Evolutionary conservation across 2,888 invertebrate species (phyloP).

Genomic region (Herminia tarsipennalis): DNA sequence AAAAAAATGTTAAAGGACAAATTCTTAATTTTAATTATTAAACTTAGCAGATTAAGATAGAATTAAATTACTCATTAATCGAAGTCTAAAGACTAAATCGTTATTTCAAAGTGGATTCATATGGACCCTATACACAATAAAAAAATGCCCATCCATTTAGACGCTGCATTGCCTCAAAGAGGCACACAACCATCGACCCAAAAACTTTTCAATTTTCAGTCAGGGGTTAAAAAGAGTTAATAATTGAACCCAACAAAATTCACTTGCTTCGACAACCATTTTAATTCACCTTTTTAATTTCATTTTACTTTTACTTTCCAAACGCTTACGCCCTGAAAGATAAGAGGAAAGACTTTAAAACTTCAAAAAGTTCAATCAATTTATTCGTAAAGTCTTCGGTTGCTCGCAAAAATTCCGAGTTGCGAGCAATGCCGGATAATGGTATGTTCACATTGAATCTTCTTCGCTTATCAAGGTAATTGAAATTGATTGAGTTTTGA

Average conservation of each 20-base stretch:
- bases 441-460: conserved; percentile 6
- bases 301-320: conserved; percentile 4
- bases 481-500: conserved; percentile 15
- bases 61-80: too few species aligned
- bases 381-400: conserved; percentile 12
- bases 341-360: conserved; percentile 12
- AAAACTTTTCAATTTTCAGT: too few species aligned
- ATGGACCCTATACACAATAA: too few species aligned
- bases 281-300: conserved; percentile 3
- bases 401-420: conserved; percentile 7
- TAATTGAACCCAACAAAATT: not conserved
- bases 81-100: too few species aligned
- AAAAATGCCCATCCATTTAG: too few species aligned
- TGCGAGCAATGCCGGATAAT: conserved; percentile 8
- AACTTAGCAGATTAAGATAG: too few species aligned
- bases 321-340: conserved; percentile 10
- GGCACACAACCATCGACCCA: too few species aligned
- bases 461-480: conserved; percentile 3
- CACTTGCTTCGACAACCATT: not conserved
- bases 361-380: conserved; percentile 19
- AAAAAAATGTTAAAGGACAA: too few species aligned
- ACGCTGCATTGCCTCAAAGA: too few species aligned
- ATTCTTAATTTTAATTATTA: too few species aligned
- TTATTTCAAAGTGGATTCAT: too few species aligned
- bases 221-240: too few species aligned